Conservation (phyloP, 2,888 invertebrate species). For the Drosophila kuntzei region DNA sequence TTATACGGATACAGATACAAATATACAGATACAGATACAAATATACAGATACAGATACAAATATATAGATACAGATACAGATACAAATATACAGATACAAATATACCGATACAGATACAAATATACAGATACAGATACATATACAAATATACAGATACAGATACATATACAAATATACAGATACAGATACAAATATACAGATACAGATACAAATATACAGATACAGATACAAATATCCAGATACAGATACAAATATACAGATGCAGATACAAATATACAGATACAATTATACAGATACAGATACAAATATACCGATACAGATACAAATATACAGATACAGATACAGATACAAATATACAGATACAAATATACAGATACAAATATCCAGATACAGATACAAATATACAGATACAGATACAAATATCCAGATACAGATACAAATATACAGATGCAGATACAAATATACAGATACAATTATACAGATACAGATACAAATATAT, state of each 20-base stretch:
- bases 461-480: too few relatives aligned
- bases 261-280: constrained; percentile 18
- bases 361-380: background rate
- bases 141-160: too few relatives aligned
- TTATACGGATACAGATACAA: constrained; percentile 16
- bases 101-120: too few relatives aligned
- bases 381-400: constrained; percentile 8
- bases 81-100: too few relatives aligned
- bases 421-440: constrained; percentile 8
- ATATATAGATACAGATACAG: too few relatives aligned
- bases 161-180: constrained; percentile 27
- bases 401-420: constrained; percentile 28
- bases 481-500: too few relatives aligned
- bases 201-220: too few relatives aligned
- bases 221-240: too few relatives aligned
- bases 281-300: constrained; percentile 22
- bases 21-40: constrained; percentile 3
- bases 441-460: constrained; percentile 2
- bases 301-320: constrained; percentile 16
- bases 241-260: too few relatives aligned
- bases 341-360: constrained; percentile 2
- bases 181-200: constrained; percentile 13
- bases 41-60: too few relatives aligned
- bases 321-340: constrained; percentile 21
- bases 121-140: constrained; percentile 8